Percentiles rank a stretch among this genome's conserved stretches.
phyloP scores from a whole-genome alignment of 30 jellyfish, hydroid and myxozoan genomes.

The Mastigias papua region DNA sequence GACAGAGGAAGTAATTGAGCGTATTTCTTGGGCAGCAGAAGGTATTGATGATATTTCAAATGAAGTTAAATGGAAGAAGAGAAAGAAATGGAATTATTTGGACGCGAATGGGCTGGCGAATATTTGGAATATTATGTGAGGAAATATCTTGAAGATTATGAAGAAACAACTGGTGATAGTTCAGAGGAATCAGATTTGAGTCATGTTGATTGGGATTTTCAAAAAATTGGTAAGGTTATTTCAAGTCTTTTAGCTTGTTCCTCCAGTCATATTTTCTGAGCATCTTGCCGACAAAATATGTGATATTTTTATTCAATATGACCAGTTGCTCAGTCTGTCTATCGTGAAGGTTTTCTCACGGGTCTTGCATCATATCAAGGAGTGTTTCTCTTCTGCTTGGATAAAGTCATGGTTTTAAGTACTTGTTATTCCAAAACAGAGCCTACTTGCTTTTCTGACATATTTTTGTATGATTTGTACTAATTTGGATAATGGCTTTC shows the following conservation, averaged over 20 bases:
- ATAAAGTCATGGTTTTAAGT: no score
- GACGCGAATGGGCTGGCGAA: conserved; percentile 41
- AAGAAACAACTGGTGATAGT: conserved; percentile 42
- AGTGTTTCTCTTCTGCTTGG: neutral
- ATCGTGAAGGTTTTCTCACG: neutral
- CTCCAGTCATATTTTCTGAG: no score
- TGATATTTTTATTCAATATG: no score
- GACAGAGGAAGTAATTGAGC: conserved; percentile 1
- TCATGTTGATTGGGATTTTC: conserved; percentile 40
- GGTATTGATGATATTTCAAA: conserved; percentile 20
- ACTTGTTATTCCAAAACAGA: no score
- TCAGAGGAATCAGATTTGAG: conserved; percentile 45
- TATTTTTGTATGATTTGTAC: no score
- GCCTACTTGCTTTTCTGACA: no score
- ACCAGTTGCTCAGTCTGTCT: neutral
- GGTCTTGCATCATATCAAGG: neutral
- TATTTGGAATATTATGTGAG: conserved; percentile 52
- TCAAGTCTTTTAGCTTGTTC: neutral
- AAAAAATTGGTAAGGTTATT: conserved; percentile 16
- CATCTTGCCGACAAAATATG: no score
- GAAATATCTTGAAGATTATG: conserved; percentile 63
- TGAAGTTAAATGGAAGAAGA: conserved; percentile 1
- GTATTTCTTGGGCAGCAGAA: neutral
- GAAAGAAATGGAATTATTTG: conserved; percentile 16
- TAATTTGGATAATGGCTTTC: no score